phyloP scores from a whole-genome alignment of 2,113 vertebrate genomes.

The Petroica traversi region DNA sequence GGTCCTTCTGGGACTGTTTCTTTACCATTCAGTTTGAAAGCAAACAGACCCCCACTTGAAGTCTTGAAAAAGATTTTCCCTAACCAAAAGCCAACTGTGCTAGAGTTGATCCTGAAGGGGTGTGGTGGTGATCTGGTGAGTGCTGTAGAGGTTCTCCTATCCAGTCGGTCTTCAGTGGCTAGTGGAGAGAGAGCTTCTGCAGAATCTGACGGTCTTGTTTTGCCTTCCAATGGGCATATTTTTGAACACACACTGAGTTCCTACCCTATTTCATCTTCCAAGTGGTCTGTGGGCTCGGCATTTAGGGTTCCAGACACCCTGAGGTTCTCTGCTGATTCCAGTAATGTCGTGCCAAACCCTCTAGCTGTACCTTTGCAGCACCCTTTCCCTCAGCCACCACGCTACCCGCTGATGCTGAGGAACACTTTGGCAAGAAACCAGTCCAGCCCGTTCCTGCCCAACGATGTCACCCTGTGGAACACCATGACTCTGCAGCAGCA shows the following conservation, averaged over 20 bases:
- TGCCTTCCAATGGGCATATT: constrained; percentile 87
- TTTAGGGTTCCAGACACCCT: constrained; percentile 93
- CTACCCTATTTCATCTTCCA: constrained; percentile 89
- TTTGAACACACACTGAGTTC: constrained; percentile 90
- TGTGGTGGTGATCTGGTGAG: constrained; percentile 94
- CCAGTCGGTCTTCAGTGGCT: constrained; percentile 80
- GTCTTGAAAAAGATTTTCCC: constrained; percentile 97
- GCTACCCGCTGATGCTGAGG: constrained; percentile 92
- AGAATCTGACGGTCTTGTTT: constrained; percentile 80
- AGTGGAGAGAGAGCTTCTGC: constrained; percentile 73
- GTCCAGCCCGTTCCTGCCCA: constrained; percentile 87
- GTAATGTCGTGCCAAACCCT: constrained; percentile 80
- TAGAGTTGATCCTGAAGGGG: constrained; percentile 94
- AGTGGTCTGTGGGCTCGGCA: constrained; percentile 96
- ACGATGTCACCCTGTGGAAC: constrained; percentile 95
- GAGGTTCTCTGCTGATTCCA: constrained; percentile 86
- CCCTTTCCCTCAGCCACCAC: constrained; percentile 90
- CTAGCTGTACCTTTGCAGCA: constrained; percentile 87
- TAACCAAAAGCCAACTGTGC: constrained; percentile 90
- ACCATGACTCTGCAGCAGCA: constrained; percentile 97
- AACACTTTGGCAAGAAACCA: constrained; percentile 90
- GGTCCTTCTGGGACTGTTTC: constrained; percentile 87
- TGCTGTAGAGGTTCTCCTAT: constrained; percentile 93
- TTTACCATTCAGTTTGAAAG: constrained; percentile 89
- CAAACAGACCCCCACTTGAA: constrained; percentile 92